phyloP scores from a whole-genome alignment of 1,140 invertebrate species.

The Asobara japonica region DNA sequence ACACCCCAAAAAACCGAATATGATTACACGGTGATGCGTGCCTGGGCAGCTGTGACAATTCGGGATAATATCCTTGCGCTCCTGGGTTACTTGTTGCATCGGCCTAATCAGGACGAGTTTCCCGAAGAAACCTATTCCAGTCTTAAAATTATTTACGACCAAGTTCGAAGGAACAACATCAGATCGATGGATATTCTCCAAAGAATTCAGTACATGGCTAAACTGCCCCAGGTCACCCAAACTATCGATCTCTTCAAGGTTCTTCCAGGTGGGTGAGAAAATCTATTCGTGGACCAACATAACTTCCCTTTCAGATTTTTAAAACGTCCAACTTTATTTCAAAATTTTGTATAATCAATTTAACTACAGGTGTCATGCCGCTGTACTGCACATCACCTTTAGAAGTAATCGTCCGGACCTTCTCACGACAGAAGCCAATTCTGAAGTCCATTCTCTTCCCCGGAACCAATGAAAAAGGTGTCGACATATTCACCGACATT shows the following conservation, averaged over 20 bases:
- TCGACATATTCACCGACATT: conserved; percentile 34
- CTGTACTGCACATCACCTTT: conserved; percentile 26
- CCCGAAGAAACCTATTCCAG: conserved; percentile 39
- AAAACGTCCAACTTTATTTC: too few species aligned
- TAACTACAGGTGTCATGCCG: conserved; percentile 23
- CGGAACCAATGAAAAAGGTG: background rate
- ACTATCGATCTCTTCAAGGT: conserved; percentile 22
- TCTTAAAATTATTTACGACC: conserved; percentile 44
- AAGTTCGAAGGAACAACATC: conserved; percentile 46
- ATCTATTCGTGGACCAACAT: too few species aligned
- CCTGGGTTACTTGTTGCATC: conserved; percentile 48
- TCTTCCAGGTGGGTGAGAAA: too few species aligned
- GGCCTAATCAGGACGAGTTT: conserved; percentile 40
- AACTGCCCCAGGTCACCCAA: conserved; percentile 8
- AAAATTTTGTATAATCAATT: too few species aligned
- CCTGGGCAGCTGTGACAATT: conserved; percentile 44
- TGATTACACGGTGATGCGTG: conserved; percentile 44
- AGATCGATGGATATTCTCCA: conserved; percentile 44
- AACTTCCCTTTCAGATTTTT: too few species aligned
- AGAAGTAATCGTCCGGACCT: conserved; percentile 12
- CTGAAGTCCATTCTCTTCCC: background rate
- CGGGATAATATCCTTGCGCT: conserved; percentile 48
- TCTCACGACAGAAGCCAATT: conserved; percentile 10
- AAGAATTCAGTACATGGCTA: conserved; percentile 29
- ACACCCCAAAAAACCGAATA: conserved; percentile 39